phyloP scores from a whole-genome alignment of 2,888 invertebrate species.

The Nephrotoma guestfalica region DNA sequence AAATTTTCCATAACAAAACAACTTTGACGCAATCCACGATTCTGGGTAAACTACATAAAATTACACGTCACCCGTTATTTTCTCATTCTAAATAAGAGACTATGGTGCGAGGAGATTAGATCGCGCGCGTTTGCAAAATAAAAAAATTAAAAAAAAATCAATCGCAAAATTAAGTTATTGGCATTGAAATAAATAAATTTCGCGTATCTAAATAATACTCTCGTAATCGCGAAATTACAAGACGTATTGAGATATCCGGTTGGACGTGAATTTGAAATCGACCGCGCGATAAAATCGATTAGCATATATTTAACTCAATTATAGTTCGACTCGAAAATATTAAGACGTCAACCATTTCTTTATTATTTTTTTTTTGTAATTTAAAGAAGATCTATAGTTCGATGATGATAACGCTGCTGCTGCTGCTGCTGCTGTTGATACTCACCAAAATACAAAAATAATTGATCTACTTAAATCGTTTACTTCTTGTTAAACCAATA shows the following conservation, averaged over 20 bases:
- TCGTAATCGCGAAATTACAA: not conserved
- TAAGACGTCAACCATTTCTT: not conserved
- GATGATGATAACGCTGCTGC: not conserved
- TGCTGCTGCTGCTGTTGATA: not conserved
- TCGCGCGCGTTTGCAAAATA: not conserved
- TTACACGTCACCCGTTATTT: not conserved
- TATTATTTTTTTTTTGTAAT: not conserved
- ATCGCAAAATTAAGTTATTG: not conserved
- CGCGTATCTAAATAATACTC: not conserved
- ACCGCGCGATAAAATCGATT: not conserved
- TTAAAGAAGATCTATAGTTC: not conserved
- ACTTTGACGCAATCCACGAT: not conserved
- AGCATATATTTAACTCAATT: not conserved
- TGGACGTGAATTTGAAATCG: not conserved
- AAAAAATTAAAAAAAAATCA: too few species aligned
- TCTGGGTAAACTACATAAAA: not conserved
- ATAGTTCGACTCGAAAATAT: not conserved
- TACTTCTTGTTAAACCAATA: not conserved
- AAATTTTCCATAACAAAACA: not conserved
- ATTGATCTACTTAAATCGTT: not conserved
- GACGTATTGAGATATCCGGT: not conserved
- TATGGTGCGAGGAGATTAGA: not conserved
- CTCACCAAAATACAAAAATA: not conserved
- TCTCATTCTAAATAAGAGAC: not conserved
- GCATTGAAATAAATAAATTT: not conserved